Conservation (phyloP, 2,797 vertebrate species). For the Neoniphon sammara region DNA sequence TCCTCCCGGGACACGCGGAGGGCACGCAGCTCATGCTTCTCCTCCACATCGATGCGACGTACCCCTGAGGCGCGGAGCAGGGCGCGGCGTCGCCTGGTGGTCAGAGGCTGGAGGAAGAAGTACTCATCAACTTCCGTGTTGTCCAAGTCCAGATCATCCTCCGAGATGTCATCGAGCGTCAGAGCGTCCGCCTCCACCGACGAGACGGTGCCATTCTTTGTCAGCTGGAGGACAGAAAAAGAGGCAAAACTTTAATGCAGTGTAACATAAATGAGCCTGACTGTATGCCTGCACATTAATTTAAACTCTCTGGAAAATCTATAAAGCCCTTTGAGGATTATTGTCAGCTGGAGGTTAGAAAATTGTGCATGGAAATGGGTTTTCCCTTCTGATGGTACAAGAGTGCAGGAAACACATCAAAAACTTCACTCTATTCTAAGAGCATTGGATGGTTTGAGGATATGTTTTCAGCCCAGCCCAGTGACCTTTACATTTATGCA, state of each 20-base stretch:
- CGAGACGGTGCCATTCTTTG: conserved; percentile 90
- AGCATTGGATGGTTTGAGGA: not conserved
- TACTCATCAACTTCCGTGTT: conserved; percentile 96
- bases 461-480: not conserved
- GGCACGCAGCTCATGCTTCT: conserved; percentile 91
- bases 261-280: too few relatives aligned
- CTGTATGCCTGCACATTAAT: too few relatives aligned
- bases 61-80: conserved; percentile 91
- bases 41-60: conserved; percentile 92
- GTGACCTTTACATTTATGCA: not conserved
- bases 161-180: conserved; percentile 93
- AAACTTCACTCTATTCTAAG: too few relatives aligned
- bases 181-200: conserved; percentile 90
- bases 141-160: conserved; percentile 94
- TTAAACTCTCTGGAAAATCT: too few relatives aligned
- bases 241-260: too few relatives aligned
- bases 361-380: too few relatives aligned
- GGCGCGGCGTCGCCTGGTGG: conserved; percentile 89
- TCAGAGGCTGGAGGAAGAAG: conserved; percentile 95
- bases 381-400: too few relatives aligned
- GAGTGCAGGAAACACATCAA: too few relatives aligned
- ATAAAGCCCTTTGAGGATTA: too few relatives aligned
- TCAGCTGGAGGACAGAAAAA: conserved; percentile 82
- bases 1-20: conserved; percentile 93
- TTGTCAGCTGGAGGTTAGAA: too few relatives aligned